Evolutionary conservation across 2,888 invertebrate genomes (phyloP).

Genomic region (Lycia hirtaria): DNA sequence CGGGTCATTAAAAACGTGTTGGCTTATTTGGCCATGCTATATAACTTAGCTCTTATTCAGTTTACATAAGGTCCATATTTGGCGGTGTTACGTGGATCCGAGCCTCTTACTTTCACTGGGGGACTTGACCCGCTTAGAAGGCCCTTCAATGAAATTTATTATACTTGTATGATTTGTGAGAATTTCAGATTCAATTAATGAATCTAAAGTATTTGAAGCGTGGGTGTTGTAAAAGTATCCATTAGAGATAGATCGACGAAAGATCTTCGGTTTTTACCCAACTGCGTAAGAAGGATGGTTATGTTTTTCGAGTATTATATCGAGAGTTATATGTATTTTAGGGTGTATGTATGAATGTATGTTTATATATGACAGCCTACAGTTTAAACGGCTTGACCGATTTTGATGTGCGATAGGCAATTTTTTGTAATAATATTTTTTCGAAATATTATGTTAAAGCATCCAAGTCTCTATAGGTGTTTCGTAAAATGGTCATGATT

Average conservation of each 20-base stretch:
- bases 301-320: no score
- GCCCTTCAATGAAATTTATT: constrained; percentile 57
- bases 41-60: constrained; percentile 22
- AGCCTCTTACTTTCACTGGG: constrained; percentile 64
- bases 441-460: no score
- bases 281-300: no score
- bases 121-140: constrained; percentile 58
- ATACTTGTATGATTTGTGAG: constrained; percentile 43
- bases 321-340: no score
- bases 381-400: no score
- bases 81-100: constrained; percentile 8
- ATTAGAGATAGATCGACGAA: constrained; percentile 2
- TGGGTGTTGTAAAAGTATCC: constrained; percentile 28
- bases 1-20: constrained; percentile 31
- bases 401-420: no score
- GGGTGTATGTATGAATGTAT: no score
- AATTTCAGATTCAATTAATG: constrained; percentile 39
- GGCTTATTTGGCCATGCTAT: constrained; percentile 11
- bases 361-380: no score
- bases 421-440: no score
- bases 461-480: no score
- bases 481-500: no score
- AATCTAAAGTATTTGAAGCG: constrained; percentile 32
- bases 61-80: constrained; percentile 29
- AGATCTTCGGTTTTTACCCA: no score